Evolutionary conservation across 2,113 vertebrate genomes (phyloP), one percentile per base, ranked within the genome.

Genomic region (Ammospiza nelsoni): DNA sequence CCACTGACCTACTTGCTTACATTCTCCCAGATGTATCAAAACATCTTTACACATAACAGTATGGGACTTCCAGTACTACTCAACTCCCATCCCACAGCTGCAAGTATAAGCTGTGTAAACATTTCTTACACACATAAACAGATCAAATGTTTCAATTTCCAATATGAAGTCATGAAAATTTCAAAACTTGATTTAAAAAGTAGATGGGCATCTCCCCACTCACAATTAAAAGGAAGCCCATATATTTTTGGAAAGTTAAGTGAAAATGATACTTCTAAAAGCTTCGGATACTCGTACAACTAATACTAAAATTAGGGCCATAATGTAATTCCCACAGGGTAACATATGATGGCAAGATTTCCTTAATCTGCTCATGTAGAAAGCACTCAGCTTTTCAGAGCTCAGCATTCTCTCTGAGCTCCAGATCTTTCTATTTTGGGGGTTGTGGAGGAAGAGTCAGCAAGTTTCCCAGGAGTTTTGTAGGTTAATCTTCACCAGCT

Each of bases 1-100:
- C 83, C 88, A 93, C 68, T 93, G 83, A 95, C 73, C 72, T 57
- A 92, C 72, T 93, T 92, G 88, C 80, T 92, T 90, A 93, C 44
- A 51, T 75, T 87, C 73, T 84, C 73, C 66, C 94, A 96, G 61
- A 88, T 72, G 90, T 75, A 94, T 58, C 73, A 75, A 91, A 94
- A 95, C 92, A 96, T 94, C 76, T 68, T 88, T 46, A 46, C 24
- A 31, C 0, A 0, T 86, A 88, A 67, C 63, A 90, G 31, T 41
- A 61, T 29, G 54, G 39, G 80, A 88, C 61, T 87, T 86, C 44
- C 79, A 90, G 62, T 22, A 37, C 61, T 78, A 76, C 54, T 94
- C 68, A 91, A 29, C 35, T 94, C 82, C 44, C 52, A 76, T 81
- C 44, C 80, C 86, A 84, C 85, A 97, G 92, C 93, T 94, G 87